Base-by-base conservation (phyloP, 2,113 vertebrate species). In the Procavia capensis region DNA sequence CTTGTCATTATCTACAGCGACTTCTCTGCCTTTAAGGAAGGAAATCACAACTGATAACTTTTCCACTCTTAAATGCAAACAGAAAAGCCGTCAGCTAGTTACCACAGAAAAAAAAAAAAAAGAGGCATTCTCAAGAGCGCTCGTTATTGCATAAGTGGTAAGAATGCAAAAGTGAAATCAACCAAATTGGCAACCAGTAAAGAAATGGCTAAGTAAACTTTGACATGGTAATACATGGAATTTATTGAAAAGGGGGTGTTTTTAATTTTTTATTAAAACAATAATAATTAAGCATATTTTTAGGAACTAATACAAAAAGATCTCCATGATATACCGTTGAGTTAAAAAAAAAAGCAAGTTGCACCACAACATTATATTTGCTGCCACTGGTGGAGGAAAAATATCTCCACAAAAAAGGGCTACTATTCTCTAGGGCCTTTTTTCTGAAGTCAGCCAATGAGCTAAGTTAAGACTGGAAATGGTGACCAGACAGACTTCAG, bases 221-320 rank as follows among this genome's bases (percentile, higher is more conserved):
- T 78, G 16, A 4, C 85, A 78, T 25, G 75, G 50, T n/a, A 93
- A 93, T 85, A 86, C 7, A 29, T 45, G 4, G 61, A 66, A 82
- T 54, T 88, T 61, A 78, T n/a, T 85, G 10, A 41, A 91, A 84
- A 81, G 8, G 5, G n/a, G n/a, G n/a, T n/a, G n/a, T n/a, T n/a
- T n/a, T n/a, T n/a, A n/a, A n/a, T n/a, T 87, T 61, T 59, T 61
- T 84, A 43, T n/a, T n/a, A 86, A 85, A 91, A 82, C 50, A 29
- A 88, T 45, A 88, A 70, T 4, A 54, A 63, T 72, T 63, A 78
- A 78, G 22, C 59, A 91, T 29, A 24, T 34, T 20, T 86, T 74
- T 87, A 97, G 31, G 5, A 97, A 84, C 31, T 20, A 90, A 59
- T 74, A 91, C 4, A 92, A 89, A 89, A 88, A 88, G 31, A 80